Percentiles rank a stretch among this genome's conserved stretches.
These are phyloP conservation scores for Chlorodrepanis virens DNA, from an alignment of 2,113 vertebrate species.

Conservation along the genomic window DNA sequence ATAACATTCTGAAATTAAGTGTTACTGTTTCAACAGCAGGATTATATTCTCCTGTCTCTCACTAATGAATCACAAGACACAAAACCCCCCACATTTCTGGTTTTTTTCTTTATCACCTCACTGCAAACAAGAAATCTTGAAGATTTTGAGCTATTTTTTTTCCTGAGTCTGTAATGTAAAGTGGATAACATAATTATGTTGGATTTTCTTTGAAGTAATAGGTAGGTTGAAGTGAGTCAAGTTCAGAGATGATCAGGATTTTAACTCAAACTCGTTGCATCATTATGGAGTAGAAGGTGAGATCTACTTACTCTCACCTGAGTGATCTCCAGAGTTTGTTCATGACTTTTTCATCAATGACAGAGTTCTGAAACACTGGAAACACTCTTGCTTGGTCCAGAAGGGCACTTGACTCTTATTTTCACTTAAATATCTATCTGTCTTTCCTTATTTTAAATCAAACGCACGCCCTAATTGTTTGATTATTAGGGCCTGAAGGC, in stretches of 20 bases:
- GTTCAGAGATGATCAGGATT: not conserved
- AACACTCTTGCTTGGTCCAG: not conserved
- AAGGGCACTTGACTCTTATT: not conserved
- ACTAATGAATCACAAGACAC: not conserved
- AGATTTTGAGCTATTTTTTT: not conserved
- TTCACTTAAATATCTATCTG: not conserved
- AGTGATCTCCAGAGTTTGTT: not conserved
- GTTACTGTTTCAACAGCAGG: not conserved
- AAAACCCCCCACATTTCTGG: fast-evolving
- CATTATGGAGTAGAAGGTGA: not conserved
- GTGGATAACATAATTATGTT: not conserved
- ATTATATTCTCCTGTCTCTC: not conserved
- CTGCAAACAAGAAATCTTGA: not conserved
- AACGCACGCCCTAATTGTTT: not conserved
- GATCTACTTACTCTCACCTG: not conserved
- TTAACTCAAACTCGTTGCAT: not conserved
- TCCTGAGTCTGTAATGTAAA: not conserved
- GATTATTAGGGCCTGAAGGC: not conserved
- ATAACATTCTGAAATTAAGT: not conserved
- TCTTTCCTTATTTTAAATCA: not conserved
- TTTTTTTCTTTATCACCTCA: not conserved
- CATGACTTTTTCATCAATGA: not conserved
- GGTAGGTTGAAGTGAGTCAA: not conserved
- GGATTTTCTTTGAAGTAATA: not conserved
- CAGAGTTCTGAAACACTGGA: not conserved